These are phyloP conservation scores for Sphaerodactylus townsendi DNA, from an alignment of 2,113 vertebrate genomes.

Conservation along the genomic window DNA sequence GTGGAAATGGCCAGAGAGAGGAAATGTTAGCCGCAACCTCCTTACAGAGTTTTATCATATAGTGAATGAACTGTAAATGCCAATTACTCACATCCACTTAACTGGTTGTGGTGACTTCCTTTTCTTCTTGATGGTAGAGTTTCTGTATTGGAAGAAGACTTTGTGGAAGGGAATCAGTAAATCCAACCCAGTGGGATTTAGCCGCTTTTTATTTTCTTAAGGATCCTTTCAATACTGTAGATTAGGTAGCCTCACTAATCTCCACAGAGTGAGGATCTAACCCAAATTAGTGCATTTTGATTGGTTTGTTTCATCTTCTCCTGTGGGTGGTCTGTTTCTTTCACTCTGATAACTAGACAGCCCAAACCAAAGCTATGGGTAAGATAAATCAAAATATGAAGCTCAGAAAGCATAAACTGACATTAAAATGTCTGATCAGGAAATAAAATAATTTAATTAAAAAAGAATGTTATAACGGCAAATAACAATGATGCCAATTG, in stretches of 20 bases:
- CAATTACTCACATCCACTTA: no score
- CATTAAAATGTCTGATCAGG: background rate
- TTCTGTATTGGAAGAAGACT: no score
- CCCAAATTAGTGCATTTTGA: background rate
- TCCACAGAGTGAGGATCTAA: background rate
- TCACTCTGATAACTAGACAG: background rate
- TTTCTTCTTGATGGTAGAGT: no score
- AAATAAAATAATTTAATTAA: slow-evolving; percentile 14
- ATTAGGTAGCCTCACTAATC: background rate
- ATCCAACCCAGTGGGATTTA: background rate
- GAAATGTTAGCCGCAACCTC: no score
- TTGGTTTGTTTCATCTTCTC: background rate
- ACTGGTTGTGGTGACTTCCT: no score
- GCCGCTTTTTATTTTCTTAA: background rate
- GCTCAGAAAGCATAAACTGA: background rate
- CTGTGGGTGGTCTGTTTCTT: background rate
- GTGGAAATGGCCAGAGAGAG: no score
- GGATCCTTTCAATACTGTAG: background rate
- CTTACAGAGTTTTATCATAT: no score
- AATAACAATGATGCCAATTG: background rate
- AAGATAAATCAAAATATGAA: background rate
- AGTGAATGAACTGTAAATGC: no score
- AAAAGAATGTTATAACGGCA: background rate
- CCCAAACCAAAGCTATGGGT: background rate
- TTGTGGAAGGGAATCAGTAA: no score